phyloP scores from a whole-genome alignment of 2,113 vertebrate genomes.

The Siniperca knerii region DNA sequence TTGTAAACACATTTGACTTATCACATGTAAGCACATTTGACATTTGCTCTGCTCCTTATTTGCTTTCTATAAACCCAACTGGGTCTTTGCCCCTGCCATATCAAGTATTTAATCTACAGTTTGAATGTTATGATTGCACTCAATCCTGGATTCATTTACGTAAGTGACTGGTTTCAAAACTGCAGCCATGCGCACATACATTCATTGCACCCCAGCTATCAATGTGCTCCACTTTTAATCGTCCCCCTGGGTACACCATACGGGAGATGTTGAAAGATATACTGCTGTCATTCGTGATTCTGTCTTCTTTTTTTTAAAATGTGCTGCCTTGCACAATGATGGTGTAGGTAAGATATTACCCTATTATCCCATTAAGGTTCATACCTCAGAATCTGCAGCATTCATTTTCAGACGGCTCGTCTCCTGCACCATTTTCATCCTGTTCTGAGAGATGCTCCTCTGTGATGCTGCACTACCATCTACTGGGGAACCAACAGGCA shows the following conservation, averaged over 20 bases:
- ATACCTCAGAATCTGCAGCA: constrained; percentile 66
- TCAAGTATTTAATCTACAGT: constrained; percentile 68
- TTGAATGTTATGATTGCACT: constrained; percentile 65
- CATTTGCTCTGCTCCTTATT: constrained; percentile 61
- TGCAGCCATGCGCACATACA: constrained; percentile 60
- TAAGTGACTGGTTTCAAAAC: constrained; percentile 73
- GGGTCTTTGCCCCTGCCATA: constrained; percentile 40
- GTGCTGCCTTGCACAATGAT: constrained; percentile 69
- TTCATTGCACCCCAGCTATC: constrained; percentile 59
- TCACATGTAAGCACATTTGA: constrained; percentile 66
- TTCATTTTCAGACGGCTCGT: constrained; percentile 70
- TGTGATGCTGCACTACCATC: constrained; percentile 79
- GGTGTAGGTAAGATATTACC: constrained; percentile 70
- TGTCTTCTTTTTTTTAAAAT: constrained; percentile 46
- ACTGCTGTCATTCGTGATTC: constrained; percentile 68
- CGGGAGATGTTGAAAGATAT: constrained; percentile 72
- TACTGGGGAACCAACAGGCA: constrained; percentile 69
- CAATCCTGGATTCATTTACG: constrained; percentile 63
- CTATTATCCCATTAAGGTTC: constrained; percentile 73
- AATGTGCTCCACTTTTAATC: constrained; percentile 71
- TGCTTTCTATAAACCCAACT: constrained; percentile 50
- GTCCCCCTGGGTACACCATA: constrained; percentile 70
- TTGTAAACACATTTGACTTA: constrained; percentile 55
- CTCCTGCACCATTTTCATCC: constrained; percentile 74
- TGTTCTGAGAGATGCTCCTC: constrained; percentile 45